phyloP scores from a whole-genome alignment of 1,140 invertebrate species.

The Elysia chlorotica region DNA sequence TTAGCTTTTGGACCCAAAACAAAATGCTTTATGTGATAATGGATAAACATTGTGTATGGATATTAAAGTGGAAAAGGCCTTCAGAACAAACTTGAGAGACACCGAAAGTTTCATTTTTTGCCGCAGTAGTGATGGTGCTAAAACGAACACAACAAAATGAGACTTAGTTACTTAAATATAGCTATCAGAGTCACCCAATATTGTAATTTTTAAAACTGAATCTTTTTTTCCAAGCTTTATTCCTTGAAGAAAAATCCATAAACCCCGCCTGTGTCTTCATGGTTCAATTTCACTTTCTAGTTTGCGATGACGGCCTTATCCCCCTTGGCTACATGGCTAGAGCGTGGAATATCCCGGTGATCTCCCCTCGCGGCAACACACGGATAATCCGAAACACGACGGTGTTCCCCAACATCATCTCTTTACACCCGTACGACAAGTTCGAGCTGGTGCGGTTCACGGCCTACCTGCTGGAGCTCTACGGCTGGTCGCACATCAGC shows the following conservation, averaged over 20 bases:
- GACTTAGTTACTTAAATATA: neutral
- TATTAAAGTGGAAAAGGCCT: no score
- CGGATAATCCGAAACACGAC: neutral
- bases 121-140: no score
- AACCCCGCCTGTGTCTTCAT: no score
- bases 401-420: conserved; percentile 13
- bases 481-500: neutral
- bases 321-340: conserved; percentile 4
- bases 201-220: neutral
- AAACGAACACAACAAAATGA: neutral
- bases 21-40: no score
- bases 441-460: neutral
- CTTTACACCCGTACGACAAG: conserved; percentile 8
- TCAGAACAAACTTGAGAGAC: no score
- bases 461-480: neutral
- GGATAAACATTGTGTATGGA: no score
- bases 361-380: conserved; percentile 9
- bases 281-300: neutral
- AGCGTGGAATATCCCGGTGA: conserved; percentile 5
- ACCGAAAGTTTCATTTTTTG: no score
- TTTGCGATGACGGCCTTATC: neutral
- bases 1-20: no score
- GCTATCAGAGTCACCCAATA: neutral
- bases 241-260: no score
- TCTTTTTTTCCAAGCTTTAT: neutral